Conservation (phyloP, 2,113 vertebrate genomes). For the Acanthisitta chloris region DNA sequence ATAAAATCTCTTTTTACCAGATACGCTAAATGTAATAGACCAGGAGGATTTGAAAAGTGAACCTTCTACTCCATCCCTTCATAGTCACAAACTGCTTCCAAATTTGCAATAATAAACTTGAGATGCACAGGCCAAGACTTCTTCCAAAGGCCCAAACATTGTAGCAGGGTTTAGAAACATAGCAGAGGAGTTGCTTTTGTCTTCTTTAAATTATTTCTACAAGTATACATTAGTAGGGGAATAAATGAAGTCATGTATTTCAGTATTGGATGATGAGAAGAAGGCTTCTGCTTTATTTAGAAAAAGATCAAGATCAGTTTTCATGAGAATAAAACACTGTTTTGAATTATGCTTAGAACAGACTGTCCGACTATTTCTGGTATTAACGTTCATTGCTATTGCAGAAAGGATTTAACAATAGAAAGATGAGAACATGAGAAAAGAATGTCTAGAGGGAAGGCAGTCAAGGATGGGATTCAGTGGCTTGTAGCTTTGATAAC, state of each 20-base stretch:
- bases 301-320: slow-evolving; percentile 44
- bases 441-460: slow-evolving; percentile 57
- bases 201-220: neutral
- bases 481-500: slow-evolving; percentile 54
- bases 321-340: slow-evolving; percentile 47
- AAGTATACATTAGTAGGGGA: neutral
- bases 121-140: neutral
- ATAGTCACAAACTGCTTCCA: neutral
- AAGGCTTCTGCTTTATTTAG: slow-evolving; percentile 25
- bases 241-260: slow-evolving; percentile 32
- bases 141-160: neutral
- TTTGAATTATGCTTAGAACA: slow-evolving; percentile 66
- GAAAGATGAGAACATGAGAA: slow-evolving; percentile 59
- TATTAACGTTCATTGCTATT: slow-evolving; percentile 42
- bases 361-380: slow-evolving; percentile 55
- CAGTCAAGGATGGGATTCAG: slow-evolving; percentile 52
- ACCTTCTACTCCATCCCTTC: neutral
- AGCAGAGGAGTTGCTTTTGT: neutral
- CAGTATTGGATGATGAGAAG: slow-evolving; percentile 19
- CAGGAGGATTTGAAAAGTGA: neutral
- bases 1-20: neutral
- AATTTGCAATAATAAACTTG: neutral
- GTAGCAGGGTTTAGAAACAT: neutral
- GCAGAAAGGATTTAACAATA: slow-evolving; percentile 55
- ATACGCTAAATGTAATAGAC: rapidly evolving